Evolutionary conservation across 2,113 vertebrate species (phyloP).

Genomic region (Clarias magur): DNA sequence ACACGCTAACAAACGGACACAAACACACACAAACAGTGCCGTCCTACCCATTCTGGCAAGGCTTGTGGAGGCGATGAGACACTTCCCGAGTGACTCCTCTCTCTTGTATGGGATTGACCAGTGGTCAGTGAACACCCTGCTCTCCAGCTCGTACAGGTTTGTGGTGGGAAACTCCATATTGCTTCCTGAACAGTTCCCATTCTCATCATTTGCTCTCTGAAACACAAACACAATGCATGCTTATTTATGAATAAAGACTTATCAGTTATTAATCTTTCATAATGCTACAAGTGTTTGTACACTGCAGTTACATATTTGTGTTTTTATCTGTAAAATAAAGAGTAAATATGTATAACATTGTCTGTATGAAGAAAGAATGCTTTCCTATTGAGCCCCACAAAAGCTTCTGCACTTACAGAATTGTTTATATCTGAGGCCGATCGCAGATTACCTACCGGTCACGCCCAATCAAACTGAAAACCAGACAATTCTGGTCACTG

Average conservation of each 20-base stretch:
- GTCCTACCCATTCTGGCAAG: conserved; percentile 89
- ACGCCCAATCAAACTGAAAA: too few relatives aligned
- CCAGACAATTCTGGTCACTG: too few relatives aligned
- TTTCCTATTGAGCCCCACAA: too few relatives aligned
- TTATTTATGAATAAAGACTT: neutral
- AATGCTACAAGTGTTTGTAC: neutral
- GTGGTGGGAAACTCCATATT: conserved; percentile 98
- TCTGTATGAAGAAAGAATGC: too few relatives aligned
- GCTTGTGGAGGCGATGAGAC: conserved; percentile 92
- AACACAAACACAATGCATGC: conserved; percentile 4
- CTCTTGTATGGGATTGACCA: conserved; percentile 99
- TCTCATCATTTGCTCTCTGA: conserved; percentile 92
- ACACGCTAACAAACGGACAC: neutral
- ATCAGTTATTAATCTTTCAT: neutral
- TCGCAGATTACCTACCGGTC: too few relatives aligned
- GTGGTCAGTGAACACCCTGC: conserved; percentile 95
- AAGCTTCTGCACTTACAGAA: too few relatives aligned
- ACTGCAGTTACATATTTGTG: neutral
- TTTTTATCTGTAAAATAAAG: neutral
- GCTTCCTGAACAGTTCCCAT: conserved; percentile 93
- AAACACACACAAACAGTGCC: neutral
- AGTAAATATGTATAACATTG: neutral
- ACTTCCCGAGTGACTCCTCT: conserved; percentile 96
- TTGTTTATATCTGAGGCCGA: too few relatives aligned
- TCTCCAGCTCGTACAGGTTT: conserved; percentile 96